phyloP scores from a whole-genome alignment of 2,888 invertebrate species.

The Elmis aenea region DNA sequence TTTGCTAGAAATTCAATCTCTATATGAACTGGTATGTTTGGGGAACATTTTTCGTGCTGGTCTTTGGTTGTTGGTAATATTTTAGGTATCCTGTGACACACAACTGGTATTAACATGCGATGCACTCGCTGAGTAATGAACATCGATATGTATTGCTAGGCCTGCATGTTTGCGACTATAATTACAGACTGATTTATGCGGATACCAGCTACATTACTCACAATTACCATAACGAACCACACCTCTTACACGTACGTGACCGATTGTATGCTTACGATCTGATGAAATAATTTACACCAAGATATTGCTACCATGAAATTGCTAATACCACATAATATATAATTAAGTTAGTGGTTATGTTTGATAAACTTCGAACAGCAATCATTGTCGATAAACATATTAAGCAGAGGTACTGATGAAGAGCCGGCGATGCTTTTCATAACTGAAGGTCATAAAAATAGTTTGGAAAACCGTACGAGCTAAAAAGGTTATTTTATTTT shows the following conservation, averaged over 20 bases:
- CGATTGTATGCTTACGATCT: conserved; percentile 25
- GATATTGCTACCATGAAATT: no score
- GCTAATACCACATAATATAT: no score
- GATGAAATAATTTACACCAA: no score
- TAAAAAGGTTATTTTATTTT: no score
- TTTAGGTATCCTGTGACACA: conserved; percentile 19
- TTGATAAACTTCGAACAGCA: no score
- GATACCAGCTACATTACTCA: conserved; percentile 43
- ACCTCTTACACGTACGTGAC: conserved; percentile 39
- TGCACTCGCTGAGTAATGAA: conserved; percentile 36
- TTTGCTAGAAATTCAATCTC: conserved; percentile 9
- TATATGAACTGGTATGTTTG: conserved; percentile 10
- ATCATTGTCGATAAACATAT: no score
- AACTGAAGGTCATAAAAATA: no score
- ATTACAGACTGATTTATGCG: conserved; percentile 45
- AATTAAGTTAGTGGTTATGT: no score
- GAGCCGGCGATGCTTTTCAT: no score
- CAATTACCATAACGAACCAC: conserved; percentile 46
- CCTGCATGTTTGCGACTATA: conserved; percentile 43
- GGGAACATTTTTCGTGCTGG: conserved; percentile 14
- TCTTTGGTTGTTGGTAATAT: conserved; percentile 15
- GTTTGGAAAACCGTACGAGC: no score
- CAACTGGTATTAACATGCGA: conserved; percentile 21
- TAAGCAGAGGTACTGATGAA: no score
- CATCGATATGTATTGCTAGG: conserved; percentile 44